Base-by-base conservation (phyloP, 2,888 invertebrate species). In the Phengaris alcon region DNA sequence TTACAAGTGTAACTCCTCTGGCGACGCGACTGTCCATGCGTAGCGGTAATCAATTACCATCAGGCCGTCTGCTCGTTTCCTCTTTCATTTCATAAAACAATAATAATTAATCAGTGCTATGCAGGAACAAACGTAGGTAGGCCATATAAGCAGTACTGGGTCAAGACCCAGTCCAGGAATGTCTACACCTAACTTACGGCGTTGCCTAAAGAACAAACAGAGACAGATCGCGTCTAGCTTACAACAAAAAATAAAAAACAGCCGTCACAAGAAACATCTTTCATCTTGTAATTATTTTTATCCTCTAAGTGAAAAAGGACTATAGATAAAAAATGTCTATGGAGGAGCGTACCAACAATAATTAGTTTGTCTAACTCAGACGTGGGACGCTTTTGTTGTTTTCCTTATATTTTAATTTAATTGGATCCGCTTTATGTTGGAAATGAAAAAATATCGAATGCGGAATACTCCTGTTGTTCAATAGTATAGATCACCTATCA, bases 231-330 rank as follows among this genome's bases (percentile, higher is more conserved):
- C 86, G 86, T 86, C 86, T 84, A 88, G 82, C 78, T 82, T 82
- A 82, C 82, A 82, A 84, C 82, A 79, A 79, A 78, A 80, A 80
- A 81, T 82, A 81, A 78, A 77, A 75, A 79, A 77, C 80, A 78
- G 77, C 79, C 82, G 81, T 82, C 81, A 81, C 80, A 79, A 82
- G 82, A 76, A 81, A 82, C 81, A 82, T 82, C 91, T 93, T 89
- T 90, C 90, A 93, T 93, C 93, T 91, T 90, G 90, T 91, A 91
- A 93, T 93, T 93, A 93, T 93, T 91, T 93, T 93, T 89, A 93
- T 93, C 91, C 91, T 90, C 91, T 93, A 88, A 91, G 87, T 86
- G 87, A 87, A 88, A 88, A 87, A 86, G 87, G 82, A 81, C 82
- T 80, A 84, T 85, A 86, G 86, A 88, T 87, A 88, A 86, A 85